phyloP scores from a whole-genome alignment of 2,797 vertebrate genomes.

The Coilia nasus region DNA sequence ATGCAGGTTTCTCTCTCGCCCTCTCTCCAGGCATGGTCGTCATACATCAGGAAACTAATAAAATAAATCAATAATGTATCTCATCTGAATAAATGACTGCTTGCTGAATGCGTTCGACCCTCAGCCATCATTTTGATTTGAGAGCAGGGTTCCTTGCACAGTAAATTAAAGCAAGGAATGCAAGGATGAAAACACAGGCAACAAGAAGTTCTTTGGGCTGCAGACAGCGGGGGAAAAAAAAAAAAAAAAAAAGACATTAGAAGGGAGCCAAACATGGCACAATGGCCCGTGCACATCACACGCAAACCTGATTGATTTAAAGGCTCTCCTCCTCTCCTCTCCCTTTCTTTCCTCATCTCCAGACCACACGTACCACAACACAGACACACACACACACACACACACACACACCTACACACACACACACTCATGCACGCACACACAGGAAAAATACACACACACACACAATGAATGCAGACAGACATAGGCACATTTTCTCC shows the following conservation, averaged over 20 bases:
- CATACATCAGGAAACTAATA: conserved; percentile 53
- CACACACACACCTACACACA: not conserved
- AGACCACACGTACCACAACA: conserved; percentile 26
- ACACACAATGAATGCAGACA: conserved; percentile 42
- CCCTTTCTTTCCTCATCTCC: conserved; percentile 12
- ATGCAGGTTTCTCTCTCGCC: conserved; percentile 44
- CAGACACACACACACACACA: not conserved
- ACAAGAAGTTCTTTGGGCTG: conserved; percentile 28
- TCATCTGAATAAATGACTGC: conserved; percentile 55
- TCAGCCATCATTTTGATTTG: conserved; percentile 52
- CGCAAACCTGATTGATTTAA: conserved; percentile 23
- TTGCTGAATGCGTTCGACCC: conserved; percentile 54
- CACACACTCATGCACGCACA: conserved; percentile 5
- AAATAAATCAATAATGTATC: conserved; percentile 56
- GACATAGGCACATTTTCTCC: conserved; percentile 47
- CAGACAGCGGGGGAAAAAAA: conserved; percentile 30
- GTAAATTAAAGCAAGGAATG: conserved; percentile 46
- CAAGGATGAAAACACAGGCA: conserved; percentile 40
- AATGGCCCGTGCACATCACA: conserved; percentile 26
- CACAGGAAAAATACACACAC: conserved; percentile 14
- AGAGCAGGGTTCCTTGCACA: conserved; percentile 49
- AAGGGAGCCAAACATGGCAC: conserved; percentile 29
- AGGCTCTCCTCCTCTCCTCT: not conserved
- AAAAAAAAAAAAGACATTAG: conserved; percentile 29
- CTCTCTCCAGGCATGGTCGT: conserved; percentile 25